Percentiles rank a stretch among this genome's conserved stretches.
phyloP scores from a whole-genome alignment of 2,113 vertebrate genomes.

The Cygnus atratus region DNA sequence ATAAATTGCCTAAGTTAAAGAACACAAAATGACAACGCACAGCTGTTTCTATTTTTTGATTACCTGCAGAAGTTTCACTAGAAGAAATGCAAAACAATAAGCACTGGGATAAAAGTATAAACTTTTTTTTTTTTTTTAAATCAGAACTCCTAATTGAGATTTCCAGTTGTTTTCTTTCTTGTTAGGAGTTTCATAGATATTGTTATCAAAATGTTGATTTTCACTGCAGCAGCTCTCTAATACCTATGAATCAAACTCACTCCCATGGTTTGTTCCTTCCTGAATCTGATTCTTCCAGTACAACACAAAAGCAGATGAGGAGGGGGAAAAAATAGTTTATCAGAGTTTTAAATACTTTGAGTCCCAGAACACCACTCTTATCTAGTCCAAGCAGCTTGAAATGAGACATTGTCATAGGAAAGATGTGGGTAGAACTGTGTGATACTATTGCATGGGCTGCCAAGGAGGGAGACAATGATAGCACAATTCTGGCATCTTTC shows the following conservation, averaged over 20 bases:
- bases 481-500: not conserved
- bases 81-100: not conserved
- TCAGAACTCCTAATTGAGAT: not conserved
- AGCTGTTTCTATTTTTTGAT: not conserved
- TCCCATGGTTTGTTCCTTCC: not conserved
- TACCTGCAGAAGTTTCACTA: not conserved
- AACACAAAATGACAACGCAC: fast-evolving
- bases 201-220: not conserved
- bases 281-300: not conserved
- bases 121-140: not conserved
- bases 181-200: not conserved
- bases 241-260: not conserved
- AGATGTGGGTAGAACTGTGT: not conserved
- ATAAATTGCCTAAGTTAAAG: not conserved
- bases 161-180: not conserved
- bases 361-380: not conserved
- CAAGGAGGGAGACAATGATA: not conserved
- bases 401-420: not conserved
- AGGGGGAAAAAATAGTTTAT: not conserved
- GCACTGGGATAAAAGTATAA: not conserved
- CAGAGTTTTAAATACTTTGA: not conserved
- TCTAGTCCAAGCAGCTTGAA: slow-evolving; percentile 28
- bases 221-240: not conserved
- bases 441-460: not conserved
- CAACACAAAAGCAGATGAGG: not conserved